Conservation (phyloP, 1,140 invertebrate species). For the Trypoxylus dichotomus region DNA sequence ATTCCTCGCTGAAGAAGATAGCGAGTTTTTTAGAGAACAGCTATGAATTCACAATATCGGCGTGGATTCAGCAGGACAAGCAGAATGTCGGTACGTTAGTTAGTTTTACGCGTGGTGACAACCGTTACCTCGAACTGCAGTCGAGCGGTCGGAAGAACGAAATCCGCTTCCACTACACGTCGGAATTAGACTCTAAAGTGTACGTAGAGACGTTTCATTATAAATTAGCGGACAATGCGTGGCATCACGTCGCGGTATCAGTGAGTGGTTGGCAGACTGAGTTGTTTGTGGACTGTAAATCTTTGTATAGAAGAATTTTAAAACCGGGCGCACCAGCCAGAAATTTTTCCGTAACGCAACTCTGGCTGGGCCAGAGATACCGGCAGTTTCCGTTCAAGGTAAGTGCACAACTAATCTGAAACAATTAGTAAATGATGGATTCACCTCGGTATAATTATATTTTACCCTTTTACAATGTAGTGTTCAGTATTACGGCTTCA, state of each 20-base stretch:
- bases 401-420: slow-evolving; percentile 36
- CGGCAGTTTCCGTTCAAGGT: slow-evolving; percentile 89
- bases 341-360: slow-evolving; percentile 70
- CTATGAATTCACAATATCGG: slow-evolving; percentile 79
- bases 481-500: too few species aligned
- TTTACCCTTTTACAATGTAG: too few species aligned
- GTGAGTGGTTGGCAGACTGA: slow-evolving; percentile 81
- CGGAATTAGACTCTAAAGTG: slow-evolving; percentile 62
- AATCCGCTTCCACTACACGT: slow-evolving; percentile 75
- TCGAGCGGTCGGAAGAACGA: slow-evolving; percentile 86
- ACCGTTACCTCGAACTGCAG: slow-evolving; percentile 86
- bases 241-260: slow-evolving; percentile 83
- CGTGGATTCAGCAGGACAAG: slow-evolving; percentile 74
- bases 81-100: slow-evolving; percentile 81
- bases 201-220: slow-evolving; percentile 85
- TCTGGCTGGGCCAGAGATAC: slow-evolving; percentile 87
- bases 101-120: slow-evolving; percentile 76
- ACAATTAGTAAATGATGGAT: background rate
- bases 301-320: slow-evolving; percentile 75
- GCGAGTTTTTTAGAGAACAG: slow-evolving; percentile 67
- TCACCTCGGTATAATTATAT: too few species aligned
- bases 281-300: slow-evolving; percentile 83
- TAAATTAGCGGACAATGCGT: slow-evolving; percentile 79
- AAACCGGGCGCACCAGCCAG: slow-evolving; percentile 66
- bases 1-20: slow-evolving; percentile 66